Percentiles rank a stretch among this genome's conserved stretches.
These are phyloP conservation scores for Centroberyx gerrardi DNA, from an alignment of 2,797 vertebrate species.

Conservation along the genomic window DNA sequence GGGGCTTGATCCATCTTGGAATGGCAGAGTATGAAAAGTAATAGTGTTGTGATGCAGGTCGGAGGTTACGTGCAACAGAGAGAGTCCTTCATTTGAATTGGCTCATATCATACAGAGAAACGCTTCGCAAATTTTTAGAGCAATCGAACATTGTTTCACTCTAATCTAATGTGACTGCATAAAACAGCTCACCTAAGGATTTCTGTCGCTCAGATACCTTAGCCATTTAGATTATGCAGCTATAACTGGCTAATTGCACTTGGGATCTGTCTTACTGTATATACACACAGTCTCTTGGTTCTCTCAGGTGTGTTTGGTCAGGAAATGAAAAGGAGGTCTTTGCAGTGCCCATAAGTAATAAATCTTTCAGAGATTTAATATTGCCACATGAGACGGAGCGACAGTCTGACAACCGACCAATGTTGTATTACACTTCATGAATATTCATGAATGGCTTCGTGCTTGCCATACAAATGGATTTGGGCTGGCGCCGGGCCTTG, in stretches of 20 bases:
- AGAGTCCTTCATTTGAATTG: neutral
- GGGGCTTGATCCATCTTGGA: slow-evolving; percentile 46
- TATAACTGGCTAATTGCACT: slow-evolving; percentile 55
- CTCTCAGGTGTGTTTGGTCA: slow-evolving; percentile 73
- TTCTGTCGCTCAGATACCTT: slow-evolving; percentile 2
- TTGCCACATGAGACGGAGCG: slow-evolving; percentile 77
- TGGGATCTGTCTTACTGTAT: slow-evolving; percentile 19
- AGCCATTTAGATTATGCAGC: slow-evolving; percentile 48
- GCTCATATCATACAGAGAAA: slow-evolving; percentile 18
- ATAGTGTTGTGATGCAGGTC: slow-evolving; percentile 24
- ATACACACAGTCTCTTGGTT: slow-evolving; percentile 17
- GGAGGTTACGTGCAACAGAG: slow-evolving; percentile 8
- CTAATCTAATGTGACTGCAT: slow-evolving; percentile 33
- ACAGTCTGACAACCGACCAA: slow-evolving; percentile 81
- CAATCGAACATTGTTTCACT: slow-evolving; percentile 4
- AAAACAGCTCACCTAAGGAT: slow-evolving; percentile 27
- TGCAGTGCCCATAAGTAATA: slow-evolving; percentile 75
- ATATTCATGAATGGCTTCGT: slow-evolving; percentile 79
- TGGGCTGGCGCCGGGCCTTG: slow-evolving; percentile 24
- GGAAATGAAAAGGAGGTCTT: slow-evolving; percentile 80
- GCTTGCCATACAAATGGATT: slow-evolving; percentile 65
- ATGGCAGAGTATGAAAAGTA: slow-evolving; percentile 13
- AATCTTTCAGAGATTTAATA: slow-evolving; percentile 85
- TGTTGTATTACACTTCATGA: slow-evolving; percentile 80
- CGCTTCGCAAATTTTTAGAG: neutral